Percentiles rank a stretch among this genome's conserved stretches.
phyloP scores from a whole-genome alignment of 2,113 vertebrate species.

The Argyrosomus japonicus region DNA sequence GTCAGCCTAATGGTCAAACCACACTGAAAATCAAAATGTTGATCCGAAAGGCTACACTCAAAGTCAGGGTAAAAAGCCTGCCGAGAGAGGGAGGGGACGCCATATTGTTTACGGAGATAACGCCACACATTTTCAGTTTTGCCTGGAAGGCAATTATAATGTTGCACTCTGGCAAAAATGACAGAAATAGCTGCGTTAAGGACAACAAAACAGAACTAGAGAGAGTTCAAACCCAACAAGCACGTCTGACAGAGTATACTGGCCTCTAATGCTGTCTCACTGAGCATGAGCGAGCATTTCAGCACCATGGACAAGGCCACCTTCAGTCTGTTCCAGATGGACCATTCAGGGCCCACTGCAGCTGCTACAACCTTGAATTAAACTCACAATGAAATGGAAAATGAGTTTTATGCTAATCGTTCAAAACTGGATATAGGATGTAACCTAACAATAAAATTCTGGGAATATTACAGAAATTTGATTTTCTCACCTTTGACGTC shows the following conservation, averaged over 20 bases:
- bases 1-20: neutral
- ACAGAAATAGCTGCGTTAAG: neutral
- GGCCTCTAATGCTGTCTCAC: neutral
- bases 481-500: neutral
- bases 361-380: slow-evolving; percentile 12
- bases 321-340: neutral
- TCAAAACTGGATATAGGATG: neutral
- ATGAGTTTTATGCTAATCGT: neutral
- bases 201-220: neutral
- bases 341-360: neutral
- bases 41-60: neutral
- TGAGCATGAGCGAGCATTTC: slow-evolving; percentile 11
- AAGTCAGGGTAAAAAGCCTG: neutral
- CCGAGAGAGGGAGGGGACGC: too few relatives aligned
- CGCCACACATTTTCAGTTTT: neutral
- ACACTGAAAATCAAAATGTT: neutral
- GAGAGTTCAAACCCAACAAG: neutral
- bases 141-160: neutral
- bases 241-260: neutral
- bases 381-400: neutral
- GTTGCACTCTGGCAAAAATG: neutral
- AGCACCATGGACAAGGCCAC: slow-evolving; percentile 47
- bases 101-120: neutral
- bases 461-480: neutral
- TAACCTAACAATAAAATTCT: neutral